Conservation (phyloP, 2,113 vertebrate genomes). For the Pachypanchax playfairii region DNA sequence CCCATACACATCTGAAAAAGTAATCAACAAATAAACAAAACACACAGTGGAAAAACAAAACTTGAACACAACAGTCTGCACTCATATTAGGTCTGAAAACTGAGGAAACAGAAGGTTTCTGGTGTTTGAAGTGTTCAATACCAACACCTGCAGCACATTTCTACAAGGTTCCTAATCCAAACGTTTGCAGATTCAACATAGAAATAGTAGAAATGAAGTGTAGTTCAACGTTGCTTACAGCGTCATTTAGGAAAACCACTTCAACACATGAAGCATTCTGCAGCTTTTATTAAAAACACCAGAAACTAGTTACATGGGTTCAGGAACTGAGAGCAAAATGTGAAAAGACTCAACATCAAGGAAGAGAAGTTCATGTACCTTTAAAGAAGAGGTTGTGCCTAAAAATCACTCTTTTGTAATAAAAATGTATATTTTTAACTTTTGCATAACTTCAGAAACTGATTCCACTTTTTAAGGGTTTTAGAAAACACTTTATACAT, state of each 20-base stretch:
- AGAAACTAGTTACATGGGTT: conserved; percentile 28
- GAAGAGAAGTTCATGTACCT: conserved; percentile 46
- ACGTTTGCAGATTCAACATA: background rate
- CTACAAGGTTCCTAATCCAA: too few relatives aligned
- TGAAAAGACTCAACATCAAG: conserved; percentile 44
- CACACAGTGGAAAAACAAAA: conserved; percentile 68
- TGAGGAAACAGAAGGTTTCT: conserved; percentile 1
- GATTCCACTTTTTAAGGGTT: conserved; percentile 45
- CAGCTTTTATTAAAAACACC: conserved; percentile 17
- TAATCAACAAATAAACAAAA: conserved; percentile 68
- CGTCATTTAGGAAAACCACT: background rate
- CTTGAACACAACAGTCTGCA: conserved; percentile 70
- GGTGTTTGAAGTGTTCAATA: conserved; percentile 24
- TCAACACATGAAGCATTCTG: conserved; percentile 7
- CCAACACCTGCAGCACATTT: conserved; percentile 17
- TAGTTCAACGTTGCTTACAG: background rate
- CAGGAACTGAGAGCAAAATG: conserved; percentile 29
- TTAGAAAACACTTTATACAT: conserved; percentile 72
- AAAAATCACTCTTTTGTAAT: conserved; percentile 63
- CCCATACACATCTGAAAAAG: conserved; percentile 55
- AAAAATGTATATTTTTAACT: conserved; percentile 44
- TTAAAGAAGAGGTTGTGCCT: conserved; percentile 48
- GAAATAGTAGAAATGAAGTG: background rate
- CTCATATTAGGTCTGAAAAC: conserved; percentile 46
- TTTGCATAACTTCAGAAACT: conserved; percentile 55